Base-by-base conservation (phyloP, 2,888 invertebrate species). In the Stenoptilia bipunctidactyla region DNA sequence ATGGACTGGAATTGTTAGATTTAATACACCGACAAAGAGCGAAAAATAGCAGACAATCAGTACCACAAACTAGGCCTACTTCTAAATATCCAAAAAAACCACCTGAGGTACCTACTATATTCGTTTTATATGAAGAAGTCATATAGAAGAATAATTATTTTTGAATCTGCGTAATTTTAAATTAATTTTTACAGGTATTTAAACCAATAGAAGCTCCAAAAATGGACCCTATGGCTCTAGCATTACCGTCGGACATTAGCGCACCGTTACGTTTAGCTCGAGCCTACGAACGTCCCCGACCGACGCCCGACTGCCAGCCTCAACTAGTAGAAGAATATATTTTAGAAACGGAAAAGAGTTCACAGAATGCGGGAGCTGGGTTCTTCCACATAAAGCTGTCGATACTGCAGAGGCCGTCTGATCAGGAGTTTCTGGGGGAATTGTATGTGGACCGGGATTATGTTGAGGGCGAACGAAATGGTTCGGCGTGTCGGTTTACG, bases 361-460 rank as follows among this genome's bases (percentile, higher is more conserved):
- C 90, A 55, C 88, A 90, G 6, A 87, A 87, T 53, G 85, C 85
- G 43, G 66, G 85, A 4, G 65, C 85, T 1, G 87, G 90, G 45
- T 90, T 92, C 52, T 92, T 94, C 76, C 90, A 92, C 68, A 95
- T 95, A 59, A 93, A 93, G 66, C 85, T 97, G 51, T 92, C 93
- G 42, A 94, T 97, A 67, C 85, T 92, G 47, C 94, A 95, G 74
- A 86, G 95, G 70, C 92, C 93, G 55, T 90, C 92, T 41, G 94
- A 94, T 74, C 93, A 92, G 47, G 93, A 94, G 76, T 96, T 92
- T 76, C 85, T 95, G 46, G 96, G 96, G 15, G 94, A 96, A 71
- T 84, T 96, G 39, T 96, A 95, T 71, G 91, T 96, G 40, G 95
- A 96, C 70, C 87, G 92, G 53, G 95, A 96, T 66, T 91, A 90